Base-by-base conservation (phyloP, 2,797 vertebrate species). In the Pseudochirops cupreus region DNA sequence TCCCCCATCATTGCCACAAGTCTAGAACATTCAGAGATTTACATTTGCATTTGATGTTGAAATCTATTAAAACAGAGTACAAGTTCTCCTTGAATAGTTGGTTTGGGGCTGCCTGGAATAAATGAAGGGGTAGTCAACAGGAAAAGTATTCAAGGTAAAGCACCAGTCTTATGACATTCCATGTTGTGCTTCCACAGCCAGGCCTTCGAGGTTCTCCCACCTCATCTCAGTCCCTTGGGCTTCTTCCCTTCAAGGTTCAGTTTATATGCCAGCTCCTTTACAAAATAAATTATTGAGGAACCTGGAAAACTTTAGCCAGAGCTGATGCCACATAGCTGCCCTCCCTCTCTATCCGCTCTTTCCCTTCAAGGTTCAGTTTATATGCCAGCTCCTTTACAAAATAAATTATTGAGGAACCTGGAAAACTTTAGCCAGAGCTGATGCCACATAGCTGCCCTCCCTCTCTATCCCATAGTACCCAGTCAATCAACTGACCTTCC, bases 1-100 rank as follows among this genome's bases (percentile, higher is more conserved):
- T 91, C 46, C 52, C 91, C 91, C 96, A 90, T 82, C 92, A 56
- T 16, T 67, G 33, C 29, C 90, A 26, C 53, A 96, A 55, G 59
- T 87, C 39, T 87, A 14, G 31, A 96, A 94, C 24, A 93, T 91
- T 95, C 52, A 50, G 28, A 91, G n/a, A 3, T 39, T 91, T 92
- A 57, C 53, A 28, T 95, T 95, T 94, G 74, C 33, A 89, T 96
- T 54, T 58, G 54, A 39, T 50, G 14, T 39, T 91, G 3, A 95
- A 94, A 74, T 0, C 16, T 90, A 50, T 91, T 91, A 91, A 39
- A 90, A 46, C 1, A 56, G 39, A 39, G 52, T 16, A 87, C 57
- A 91, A 4, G 91, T 13, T 50, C 26, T 87, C 90, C 46, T 50
- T 87, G 9, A 87, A 96, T 46, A 55, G 56, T 92, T 53, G 92